phyloP scores from a whole-genome alignment of 2,888 invertebrate genomes.

The Eristalis tenax region DNA sequence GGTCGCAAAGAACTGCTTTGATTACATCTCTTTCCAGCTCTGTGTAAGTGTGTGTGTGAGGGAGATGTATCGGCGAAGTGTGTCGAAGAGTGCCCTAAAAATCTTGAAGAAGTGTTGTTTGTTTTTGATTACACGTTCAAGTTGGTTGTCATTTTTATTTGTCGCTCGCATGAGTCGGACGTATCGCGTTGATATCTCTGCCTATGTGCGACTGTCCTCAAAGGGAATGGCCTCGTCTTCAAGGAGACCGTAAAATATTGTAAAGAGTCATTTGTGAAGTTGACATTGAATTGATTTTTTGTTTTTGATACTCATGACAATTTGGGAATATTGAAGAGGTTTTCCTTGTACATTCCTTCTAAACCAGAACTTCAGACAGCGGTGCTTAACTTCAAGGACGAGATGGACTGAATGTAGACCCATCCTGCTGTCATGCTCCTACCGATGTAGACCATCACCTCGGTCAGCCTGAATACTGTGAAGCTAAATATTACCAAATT shows the following conservation, averaged over 20 bases:
- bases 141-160: constrained; percentile 8
- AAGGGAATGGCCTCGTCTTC: background rate
- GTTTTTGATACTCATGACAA: background rate
- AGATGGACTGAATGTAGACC: too few relatives aligned
- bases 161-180: background rate
- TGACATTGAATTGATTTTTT: background rate
- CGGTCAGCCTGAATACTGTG: too few relatives aligned
- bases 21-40: background rate
- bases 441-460: too few relatives aligned
- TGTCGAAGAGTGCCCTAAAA: background rate
- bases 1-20: background rate
- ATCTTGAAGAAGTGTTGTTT: background rate
- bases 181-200: background rate
- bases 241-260: background rate
- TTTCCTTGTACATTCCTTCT: too few relatives aligned
- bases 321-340: too few relatives aligned
- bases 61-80: background rate
- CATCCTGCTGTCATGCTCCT: too few relatives aligned
- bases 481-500: too few relatives aligned
- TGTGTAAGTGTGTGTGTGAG: background rate
- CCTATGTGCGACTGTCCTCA: background rate
- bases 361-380: too few relatives aligned
- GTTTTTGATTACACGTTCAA: background rate
- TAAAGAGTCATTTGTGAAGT: background rate
- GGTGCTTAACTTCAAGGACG: too few relatives aligned